Percentiles rank a stretch among this genome's conserved stretches.
phyloP scores from a whole-genome alignment of 2,113 vertebrate species.

The Mixornis gularis region DNA sequence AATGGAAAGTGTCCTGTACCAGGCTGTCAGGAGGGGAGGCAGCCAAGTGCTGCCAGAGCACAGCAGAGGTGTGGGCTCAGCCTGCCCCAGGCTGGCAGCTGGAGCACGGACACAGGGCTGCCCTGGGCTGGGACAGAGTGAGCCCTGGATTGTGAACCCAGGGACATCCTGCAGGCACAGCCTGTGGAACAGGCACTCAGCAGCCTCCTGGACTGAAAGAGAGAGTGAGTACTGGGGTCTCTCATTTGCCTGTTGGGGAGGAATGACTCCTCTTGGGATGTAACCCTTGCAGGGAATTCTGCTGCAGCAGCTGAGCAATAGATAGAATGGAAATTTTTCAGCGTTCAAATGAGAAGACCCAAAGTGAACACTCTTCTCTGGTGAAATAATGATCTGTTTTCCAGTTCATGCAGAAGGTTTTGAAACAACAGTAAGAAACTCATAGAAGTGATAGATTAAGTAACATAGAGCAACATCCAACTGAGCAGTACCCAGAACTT shows the following conservation, averaged over 20 bases:
- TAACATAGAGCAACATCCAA: neutral
- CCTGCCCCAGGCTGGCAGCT: neutral
- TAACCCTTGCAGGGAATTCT: neutral
- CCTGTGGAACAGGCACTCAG: neutral
- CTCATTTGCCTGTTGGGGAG: neutral
- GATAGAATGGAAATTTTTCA: neutral
- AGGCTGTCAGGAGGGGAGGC: neutral
- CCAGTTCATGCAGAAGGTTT: neutral
- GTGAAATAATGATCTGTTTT: neutral
- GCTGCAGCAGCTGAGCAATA: accelerated
- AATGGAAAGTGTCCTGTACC: neutral
- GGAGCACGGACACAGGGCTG: neutral
- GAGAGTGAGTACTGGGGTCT: neutral
- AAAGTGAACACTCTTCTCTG: neutral
- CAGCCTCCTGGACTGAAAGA: neutral
- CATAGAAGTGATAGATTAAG: neutral
- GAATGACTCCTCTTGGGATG: neutral
- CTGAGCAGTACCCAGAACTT: neutral
- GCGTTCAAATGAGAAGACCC: neutral
- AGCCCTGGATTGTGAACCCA: neutral
- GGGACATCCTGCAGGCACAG: neutral
- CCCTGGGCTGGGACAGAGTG: neutral
- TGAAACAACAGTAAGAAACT: neutral
- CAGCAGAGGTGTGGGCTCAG: neutral
- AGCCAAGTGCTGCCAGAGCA: neutral